Conservation (phyloP, 1,140 invertebrate genomes). For the Diachasma alloeum region DNA sequence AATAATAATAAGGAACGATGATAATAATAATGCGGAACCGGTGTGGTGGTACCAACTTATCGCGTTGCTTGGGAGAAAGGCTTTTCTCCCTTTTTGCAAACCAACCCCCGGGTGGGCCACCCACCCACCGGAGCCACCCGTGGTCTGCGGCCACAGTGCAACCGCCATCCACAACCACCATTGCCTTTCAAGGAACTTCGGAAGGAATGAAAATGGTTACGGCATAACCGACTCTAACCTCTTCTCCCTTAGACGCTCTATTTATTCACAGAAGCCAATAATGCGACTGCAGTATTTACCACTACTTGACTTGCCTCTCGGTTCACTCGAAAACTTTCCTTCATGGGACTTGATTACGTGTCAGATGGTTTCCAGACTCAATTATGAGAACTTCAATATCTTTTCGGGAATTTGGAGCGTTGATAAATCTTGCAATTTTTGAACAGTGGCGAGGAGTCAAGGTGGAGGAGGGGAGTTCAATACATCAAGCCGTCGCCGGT, state of each 20-base stretch:
- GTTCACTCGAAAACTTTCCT: neutral
- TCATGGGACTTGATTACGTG: conserved; percentile 19
- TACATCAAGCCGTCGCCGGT: conserved; percentile 57
- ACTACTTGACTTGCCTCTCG: neutral
- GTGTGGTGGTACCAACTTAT: conserved; percentile 52
- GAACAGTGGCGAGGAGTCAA: neutral
- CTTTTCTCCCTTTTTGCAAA: conserved; percentile 33
- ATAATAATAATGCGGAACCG: conserved; percentile 48
- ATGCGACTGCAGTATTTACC: conserved; percentile 17
- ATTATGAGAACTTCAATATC: neutral
- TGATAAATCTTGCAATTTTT: conserved; percentile 11
- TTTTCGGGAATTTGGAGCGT: neutral
- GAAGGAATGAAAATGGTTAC: conserved; percentile 22
- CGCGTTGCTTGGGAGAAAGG: conserved; percentile 39
- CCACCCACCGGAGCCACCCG: neutral
- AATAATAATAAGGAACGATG: conserved; percentile 53
- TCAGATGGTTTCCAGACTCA: neutral
- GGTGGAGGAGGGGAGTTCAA: conserved; percentile 44
- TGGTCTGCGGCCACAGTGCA: conserved; percentile 13
- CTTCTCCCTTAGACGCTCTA: conserved; percentile 13
- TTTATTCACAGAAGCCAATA: conserved; percentile 30
- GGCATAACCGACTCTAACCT: neutral
- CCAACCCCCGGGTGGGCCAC: neutral
- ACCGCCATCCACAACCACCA: conserved; percentile 18
- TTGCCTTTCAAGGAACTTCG: conserved; percentile 21